Evolutionary conservation across 2,888 invertebrate genomes (phyloP).

Genomic region (Drosophila pseudotalamancana): DNA sequence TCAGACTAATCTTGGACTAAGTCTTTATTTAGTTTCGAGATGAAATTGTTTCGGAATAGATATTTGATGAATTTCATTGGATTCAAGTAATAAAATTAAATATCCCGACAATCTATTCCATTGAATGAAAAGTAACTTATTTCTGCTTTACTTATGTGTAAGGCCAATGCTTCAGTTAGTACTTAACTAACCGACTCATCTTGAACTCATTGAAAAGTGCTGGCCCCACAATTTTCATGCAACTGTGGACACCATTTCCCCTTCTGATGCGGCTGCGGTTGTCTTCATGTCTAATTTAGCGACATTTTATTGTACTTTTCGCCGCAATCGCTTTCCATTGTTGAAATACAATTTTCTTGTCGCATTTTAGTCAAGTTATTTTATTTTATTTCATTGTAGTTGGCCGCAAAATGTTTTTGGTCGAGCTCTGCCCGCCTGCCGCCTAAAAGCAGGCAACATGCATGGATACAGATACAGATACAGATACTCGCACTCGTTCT

Average conservation of each 20-base stretch:
- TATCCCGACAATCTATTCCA: not conserved
- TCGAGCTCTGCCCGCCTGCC: conserved; percentile 26
- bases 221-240: conserved; percentile 31
- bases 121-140: not conserved
- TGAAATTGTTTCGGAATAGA: conserved; percentile 3
- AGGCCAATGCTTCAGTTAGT: not conserved
- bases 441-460: conserved; percentile 39
- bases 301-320: conserved; percentile 82
- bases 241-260: conserved; percentile 1
- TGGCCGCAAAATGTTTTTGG: conserved; percentile 61
- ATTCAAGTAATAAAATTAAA: conserved; percentile 1
- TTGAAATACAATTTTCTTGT: conserved; percentile 80
- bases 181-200: conserved; percentile 11
- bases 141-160: not conserved
- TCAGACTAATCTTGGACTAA: too few species aligned
- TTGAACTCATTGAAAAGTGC: conserved; percentile 27
- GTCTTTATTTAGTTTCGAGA: too few species aligned
- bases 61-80: not conserved
- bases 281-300: conserved; percentile 83
- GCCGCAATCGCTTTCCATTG: conserved; percentile 80
- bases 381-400: conserved; percentile 61
- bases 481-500: not conserved
- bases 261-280: conserved; percentile 68
- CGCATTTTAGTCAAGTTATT: conserved; percentile 80
- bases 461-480: conserved; percentile 12